Evolutionary conservation across 1,140 invertebrate genomes (phyloP).

Genomic region (Calephelis nemesis): DNA sequence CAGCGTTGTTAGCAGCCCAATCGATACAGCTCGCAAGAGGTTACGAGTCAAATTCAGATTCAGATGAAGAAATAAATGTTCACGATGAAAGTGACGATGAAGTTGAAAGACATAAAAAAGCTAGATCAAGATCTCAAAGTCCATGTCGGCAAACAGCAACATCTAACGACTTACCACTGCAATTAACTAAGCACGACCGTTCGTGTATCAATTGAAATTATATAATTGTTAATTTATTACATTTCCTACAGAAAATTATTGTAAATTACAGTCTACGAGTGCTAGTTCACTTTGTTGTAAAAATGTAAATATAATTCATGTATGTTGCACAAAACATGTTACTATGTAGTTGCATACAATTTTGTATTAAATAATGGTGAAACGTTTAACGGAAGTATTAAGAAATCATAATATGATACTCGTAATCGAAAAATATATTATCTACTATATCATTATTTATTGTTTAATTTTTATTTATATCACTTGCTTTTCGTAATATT

Average conservation of each 20-base stretch:
- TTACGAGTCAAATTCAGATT: conserved; percentile 79
- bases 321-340: conserved; percentile 11
- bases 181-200: conserved; percentile 77
- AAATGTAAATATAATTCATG: conserved; percentile 62
- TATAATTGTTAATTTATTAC: conserved; percentile 41
- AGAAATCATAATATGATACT: neutral
- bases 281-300: conserved; percentile 64
- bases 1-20: conserved; percentile 68
- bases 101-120: conserved; percentile 48
- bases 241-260: conserved; percentile 37
- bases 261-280: conserved; percentile 62
- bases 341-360: neutral
- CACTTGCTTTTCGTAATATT: no score
- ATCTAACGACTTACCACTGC: conserved; percentile 67
- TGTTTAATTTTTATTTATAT: neutral
- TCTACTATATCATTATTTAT: neutral
- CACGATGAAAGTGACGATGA: conserved; percentile 82
- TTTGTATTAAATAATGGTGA: neutral
- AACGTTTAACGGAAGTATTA: neutral
- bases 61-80: conserved; percentile 86
- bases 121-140: conserved; percentile 59
- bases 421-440: neutral
- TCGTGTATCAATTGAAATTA: conserved; percentile 44
- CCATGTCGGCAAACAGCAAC: conserved; percentile 50
- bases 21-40: conserved; percentile 68